phyloP scores from a whole-genome alignment of 1,140 invertebrate species.

The Drosophila tsacasi region DNA sequence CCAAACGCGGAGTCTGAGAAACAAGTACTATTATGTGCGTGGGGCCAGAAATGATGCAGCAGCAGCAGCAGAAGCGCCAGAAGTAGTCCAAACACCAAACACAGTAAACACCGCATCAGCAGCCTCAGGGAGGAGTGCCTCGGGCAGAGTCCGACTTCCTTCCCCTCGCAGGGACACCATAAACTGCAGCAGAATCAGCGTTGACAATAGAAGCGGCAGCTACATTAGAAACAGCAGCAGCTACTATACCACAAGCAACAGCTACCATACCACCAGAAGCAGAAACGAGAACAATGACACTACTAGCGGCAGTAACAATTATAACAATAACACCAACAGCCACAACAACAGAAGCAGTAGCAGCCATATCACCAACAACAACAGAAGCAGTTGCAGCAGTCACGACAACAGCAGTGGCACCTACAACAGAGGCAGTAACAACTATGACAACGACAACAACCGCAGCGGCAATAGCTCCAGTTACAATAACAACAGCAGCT shows the following conservation, averaged over 20 bases:
- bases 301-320: not conserved
- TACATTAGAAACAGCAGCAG: not conserved
- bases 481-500: too few species aligned
- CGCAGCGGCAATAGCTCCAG: not conserved
- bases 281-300: not conserved
- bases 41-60: too few species aligned
- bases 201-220: not conserved
- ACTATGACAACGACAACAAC: too few species aligned
- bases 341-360: too few species aligned
- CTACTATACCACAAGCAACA: not conserved
- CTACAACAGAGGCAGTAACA: too few species aligned
- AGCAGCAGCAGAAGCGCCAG: not conserved
- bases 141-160: not conserved
- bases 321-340: too few species aligned
- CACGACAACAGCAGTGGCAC: too few species aligned
- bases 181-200: not conserved
- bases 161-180: not conserved
- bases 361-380: too few species aligned
- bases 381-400: not conserved
- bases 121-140: not conserved
- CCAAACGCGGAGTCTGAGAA: not conserved
- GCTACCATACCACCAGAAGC: not conserved
- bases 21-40: constrained; percentile 57
- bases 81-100: not conserved
- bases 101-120: not conserved